Evolutionary conservation across 2,888 invertebrate genomes (phyloP).

Genomic region (Nipponacmea schrenckii): DNA sequence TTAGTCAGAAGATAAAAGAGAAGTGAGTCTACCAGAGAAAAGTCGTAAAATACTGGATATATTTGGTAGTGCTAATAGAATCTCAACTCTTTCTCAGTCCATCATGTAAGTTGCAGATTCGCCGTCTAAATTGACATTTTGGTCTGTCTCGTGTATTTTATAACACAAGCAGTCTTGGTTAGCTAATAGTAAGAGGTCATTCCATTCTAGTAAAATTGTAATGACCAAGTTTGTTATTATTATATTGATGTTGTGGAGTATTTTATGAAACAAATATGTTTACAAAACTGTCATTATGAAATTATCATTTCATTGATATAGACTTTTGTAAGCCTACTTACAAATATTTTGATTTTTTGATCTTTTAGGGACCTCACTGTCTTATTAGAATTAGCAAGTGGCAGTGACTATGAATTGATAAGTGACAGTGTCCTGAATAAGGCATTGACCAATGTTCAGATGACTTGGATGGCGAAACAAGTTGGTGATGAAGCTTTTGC

Average conservation of each 20-base stretch:
- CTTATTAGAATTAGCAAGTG: constrained; percentile 48
- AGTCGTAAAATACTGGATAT: constrained; percentile 50
- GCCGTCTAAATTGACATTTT: neutral
- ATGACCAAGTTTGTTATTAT: too few species aligned
- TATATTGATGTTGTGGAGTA: too few species aligned
- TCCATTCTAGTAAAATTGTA: too few species aligned
- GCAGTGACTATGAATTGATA: constrained; percentile 28
- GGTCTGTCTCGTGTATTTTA: too few species aligned
- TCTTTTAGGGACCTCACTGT: constrained; percentile 54
- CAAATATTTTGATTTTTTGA: constrained; percentile 1
- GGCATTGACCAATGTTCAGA: constrained; percentile 46
- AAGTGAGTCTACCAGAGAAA: constrained; percentile 34
- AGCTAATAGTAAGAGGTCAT: too few species aligned
- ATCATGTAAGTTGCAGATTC: constrained; percentile 59
- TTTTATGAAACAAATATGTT: too few species aligned
- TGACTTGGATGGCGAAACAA: constrained; percentile 54
- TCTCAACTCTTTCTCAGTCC: constrained; percentile 56
- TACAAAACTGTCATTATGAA: too few species aligned
- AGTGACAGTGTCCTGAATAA: constrained; percentile 37
- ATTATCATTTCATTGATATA: too few species aligned
- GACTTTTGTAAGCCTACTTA: neutral
- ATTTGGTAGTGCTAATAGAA: constrained; percentile 54
- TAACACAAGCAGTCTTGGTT: too few species aligned
- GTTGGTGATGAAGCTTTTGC: constrained; percentile 36
- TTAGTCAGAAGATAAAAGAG: constrained; percentile 5